A percentile compares a stretch with the other conserved stretches of the same genome.
Conservation (phyloP, 2,797 vertebrate species). For the Orientallactaga sibirica region DNA sequence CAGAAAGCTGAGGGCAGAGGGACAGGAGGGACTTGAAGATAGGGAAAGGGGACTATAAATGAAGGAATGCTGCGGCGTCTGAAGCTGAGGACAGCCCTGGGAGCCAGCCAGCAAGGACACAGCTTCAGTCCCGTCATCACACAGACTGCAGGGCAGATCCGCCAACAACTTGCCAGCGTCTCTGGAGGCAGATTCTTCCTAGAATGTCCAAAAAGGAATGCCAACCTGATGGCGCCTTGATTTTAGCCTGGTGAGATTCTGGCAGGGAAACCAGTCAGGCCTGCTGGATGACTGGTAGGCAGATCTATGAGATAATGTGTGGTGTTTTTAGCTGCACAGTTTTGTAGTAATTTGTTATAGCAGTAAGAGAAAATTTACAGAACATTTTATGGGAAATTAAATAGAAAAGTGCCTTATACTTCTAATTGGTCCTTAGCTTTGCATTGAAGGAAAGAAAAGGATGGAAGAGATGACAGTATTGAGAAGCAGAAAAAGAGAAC, state of each 20-base stretch:
- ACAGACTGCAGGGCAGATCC: not conserved
- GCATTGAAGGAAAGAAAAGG: not conserved
- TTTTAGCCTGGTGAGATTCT: not conserved
- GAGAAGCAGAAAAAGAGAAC: not conserved
- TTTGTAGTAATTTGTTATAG: not conserved
- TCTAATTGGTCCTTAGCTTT: conserved; percentile 8
- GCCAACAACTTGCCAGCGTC: not conserved
- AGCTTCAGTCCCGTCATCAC: accelerated
- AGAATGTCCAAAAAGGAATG: not conserved
- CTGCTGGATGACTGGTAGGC: not conserved
- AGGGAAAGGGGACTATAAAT: no score
- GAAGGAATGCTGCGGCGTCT: not conserved
- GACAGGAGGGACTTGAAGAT: not conserved
- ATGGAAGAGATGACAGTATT: not conserved
- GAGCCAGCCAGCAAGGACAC: not conserved
- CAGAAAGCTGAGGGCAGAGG: not conserved
- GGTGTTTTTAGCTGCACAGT: not conserved
- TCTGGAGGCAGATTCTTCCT: not conserved
- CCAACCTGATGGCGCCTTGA: not conserved
- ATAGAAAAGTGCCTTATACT: not conserved
- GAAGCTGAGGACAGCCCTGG: not conserved
- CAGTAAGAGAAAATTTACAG: not conserved
- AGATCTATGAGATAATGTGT: not conserved
- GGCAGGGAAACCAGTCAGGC: not conserved
- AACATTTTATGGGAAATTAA: not conserved